Conservation (phyloP, 2,888 invertebrate species). For the Drosophila siamana region DNA sequence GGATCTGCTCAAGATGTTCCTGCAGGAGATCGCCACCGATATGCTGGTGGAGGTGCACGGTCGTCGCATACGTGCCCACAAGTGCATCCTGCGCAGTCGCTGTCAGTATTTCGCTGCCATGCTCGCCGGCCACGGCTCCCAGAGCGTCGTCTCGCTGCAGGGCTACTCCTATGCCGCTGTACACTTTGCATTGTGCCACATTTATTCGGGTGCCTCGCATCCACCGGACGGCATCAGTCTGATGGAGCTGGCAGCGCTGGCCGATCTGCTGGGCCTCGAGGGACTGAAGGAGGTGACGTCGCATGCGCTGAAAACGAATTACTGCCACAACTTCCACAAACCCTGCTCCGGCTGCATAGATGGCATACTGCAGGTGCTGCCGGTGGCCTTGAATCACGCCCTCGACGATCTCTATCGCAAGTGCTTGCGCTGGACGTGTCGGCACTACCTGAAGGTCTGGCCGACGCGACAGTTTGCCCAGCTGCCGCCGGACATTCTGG, state of each 20-base stretch:
- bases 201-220: slow-evolving; percentile 96
- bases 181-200: slow-evolving; percentile 96
- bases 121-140: slow-evolving; percentile 94
- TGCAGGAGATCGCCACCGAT: slow-evolving; percentile 95
- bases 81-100: slow-evolving; percentile 95
- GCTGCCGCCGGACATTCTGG: slow-evolving; percentile 92
- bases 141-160: slow-evolving; percentile 93
- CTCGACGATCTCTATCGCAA: slow-evolving; percentile 94
- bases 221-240: slow-evolving; percentile 95
- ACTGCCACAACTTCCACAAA: slow-evolving; percentile 97
- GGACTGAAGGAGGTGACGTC: slow-evolving; percentile 96
- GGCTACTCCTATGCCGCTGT: slow-evolving; percentile 93
- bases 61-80: slow-evolving; percentile 93
- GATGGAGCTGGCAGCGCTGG: slow-evolving; percentile 93
- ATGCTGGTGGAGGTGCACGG: slow-evolving; percentile 94
- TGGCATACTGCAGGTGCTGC: slow-evolving; percentile 94
- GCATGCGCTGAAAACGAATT: slow-evolving; percentile 93
- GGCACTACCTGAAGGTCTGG: slow-evolving; percentile 95
- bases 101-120: slow-evolving; percentile 97
- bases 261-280: slow-evolving; percentile 95
- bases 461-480: slow-evolving; percentile 95
- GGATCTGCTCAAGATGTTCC: slow-evolving; percentile 95
- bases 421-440: slow-evolving; percentile 94
- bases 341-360: slow-evolving; percentile 95
- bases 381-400: slow-evolving; percentile 93